A percentile compares a stretch with the other conserved stretches of the same genome.
These are phyloP conservation scores for Lagodon rhomboides DNA, from an alignment of 2,797 vertebrate species.

Conservation along the genomic window DNA sequence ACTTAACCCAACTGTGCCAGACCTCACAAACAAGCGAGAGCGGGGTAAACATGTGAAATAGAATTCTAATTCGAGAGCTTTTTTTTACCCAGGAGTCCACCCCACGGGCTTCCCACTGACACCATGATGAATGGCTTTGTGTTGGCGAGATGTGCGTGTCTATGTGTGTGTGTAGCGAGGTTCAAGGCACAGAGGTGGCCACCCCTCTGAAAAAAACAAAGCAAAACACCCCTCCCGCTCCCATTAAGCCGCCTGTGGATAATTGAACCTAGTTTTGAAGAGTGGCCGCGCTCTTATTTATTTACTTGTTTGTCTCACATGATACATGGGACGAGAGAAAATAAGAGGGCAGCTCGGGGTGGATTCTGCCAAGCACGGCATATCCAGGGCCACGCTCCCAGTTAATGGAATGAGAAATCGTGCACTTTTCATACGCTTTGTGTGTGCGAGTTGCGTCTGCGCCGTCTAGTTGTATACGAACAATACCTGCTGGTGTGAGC, in stretches of 20 bases:
- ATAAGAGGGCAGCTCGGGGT: conserved; percentile 14
- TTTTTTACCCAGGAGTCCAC: conserved; percentile 68
- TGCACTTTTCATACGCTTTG: conserved; percentile 18
- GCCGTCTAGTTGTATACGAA: not conserved
- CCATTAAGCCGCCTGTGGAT: conserved; percentile 54
- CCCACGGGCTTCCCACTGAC: conserved; percentile 59
- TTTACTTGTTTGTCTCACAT: conserved; percentile 71
- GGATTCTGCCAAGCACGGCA: conserved; percentile 43
- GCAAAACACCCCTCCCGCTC: not conserved
- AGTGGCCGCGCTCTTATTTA: conserved; percentile 53
- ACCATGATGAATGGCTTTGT: conserved; percentile 80
- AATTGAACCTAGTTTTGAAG: conserved; percentile 74
- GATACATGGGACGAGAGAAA: conserved; percentile 49
- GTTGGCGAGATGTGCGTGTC: conserved; percentile 41
- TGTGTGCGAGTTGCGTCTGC: not conserved
- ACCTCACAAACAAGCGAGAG: conserved; percentile 52
- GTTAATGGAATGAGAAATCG: conserved; percentile 52
- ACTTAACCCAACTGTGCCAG: conserved; percentile 27
- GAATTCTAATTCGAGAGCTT: conserved; percentile 72
- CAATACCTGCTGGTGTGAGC: not conserved
- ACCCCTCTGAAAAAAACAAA: conserved; percentile 29
- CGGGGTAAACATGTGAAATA: conserved; percentile 60
- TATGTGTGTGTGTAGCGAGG: conserved; percentile 46
- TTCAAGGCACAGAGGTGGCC: conserved; percentile 66
- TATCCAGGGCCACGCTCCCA: conserved; percentile 45